Evolutionary conservation across 2,113 vertebrate genomes (phyloP).

Genomic region (Chaenocephalus aceratus): DNA sequence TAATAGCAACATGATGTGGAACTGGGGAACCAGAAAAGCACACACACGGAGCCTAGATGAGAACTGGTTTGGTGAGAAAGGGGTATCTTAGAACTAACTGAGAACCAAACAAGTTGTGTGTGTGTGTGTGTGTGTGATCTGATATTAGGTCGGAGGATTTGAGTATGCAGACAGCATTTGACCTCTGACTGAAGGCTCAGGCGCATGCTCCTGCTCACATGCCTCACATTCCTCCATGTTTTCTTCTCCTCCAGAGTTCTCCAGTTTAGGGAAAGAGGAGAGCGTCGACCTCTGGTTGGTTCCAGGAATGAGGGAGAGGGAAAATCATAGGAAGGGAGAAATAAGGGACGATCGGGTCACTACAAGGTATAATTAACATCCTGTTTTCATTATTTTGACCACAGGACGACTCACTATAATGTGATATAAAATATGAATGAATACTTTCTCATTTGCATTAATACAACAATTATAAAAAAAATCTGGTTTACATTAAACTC

Average conservation of each 20-base stretch:
- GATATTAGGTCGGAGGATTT: conserved; percentile 17
- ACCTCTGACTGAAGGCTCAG: conserved; percentile 5
- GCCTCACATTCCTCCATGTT: conserved; percentile 27
- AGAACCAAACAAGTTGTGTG: no score
- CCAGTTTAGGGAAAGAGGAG: conserved; percentile 1
- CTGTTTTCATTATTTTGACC: neutral
- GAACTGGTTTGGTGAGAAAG: no score
- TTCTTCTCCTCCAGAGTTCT: neutral
- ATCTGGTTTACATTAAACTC: neutral
- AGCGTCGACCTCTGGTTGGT: conserved; percentile 4
- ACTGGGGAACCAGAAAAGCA: no score
- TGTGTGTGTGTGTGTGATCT: neutral
- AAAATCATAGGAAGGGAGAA: neutral
- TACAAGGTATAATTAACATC: neutral
- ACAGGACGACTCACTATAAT: neutral
- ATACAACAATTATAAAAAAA: no score
- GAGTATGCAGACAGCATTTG: conserved; percentile 2
- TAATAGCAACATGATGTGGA: no score
- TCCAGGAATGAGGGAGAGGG: neutral
- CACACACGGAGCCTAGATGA: no score
- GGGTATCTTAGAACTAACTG: no score
- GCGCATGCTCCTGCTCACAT: conserved; percentile 19
- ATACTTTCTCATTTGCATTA: neutral
- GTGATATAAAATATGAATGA: neutral
- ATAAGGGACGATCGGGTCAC: neutral